These are phyloP conservation scores for Oreohelix idahoensis DNA, from an alignment of 1,140 invertebrate genomes.

Conservation along the genomic window DNA sequence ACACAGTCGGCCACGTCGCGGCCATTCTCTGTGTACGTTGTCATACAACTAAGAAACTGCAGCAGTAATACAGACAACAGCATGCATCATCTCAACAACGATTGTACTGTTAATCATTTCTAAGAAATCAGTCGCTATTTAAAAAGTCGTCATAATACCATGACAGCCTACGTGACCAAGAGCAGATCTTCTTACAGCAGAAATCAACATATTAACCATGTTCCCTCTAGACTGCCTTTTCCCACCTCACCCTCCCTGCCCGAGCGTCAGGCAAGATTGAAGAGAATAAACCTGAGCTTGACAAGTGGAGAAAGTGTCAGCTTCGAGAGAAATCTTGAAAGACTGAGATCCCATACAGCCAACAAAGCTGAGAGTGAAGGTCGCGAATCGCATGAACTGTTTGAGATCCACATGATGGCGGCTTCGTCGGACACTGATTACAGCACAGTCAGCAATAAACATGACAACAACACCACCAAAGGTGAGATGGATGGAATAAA, in stretches of 20 bases:
- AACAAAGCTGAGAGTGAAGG: not conserved
- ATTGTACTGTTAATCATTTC: too few relatives aligned
- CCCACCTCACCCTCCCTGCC: not conserved
- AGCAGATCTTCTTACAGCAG: not conserved
- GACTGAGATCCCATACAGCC: not conserved
- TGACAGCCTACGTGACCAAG: not conserved
- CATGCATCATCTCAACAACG: too few relatives aligned
- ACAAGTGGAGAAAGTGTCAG: not conserved
- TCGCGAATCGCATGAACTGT: not conserved
- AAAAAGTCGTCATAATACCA: too few relatives aligned
- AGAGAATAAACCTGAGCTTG: conserved; percentile 18
- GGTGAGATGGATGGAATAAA: too few relatives aligned
- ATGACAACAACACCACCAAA: not conserved
- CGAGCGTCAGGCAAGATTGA: not conserved
- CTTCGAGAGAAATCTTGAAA: not conserved
- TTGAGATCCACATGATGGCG: not conserved
- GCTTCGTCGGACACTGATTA: not conserved
- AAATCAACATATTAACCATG: not conserved
- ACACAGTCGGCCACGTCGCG: too few relatives aligned
- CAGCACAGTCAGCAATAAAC: not conserved
- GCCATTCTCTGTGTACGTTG: too few relatives aligned
- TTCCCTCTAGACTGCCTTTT: not conserved
- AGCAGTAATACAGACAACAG: too few relatives aligned
- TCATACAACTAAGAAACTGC: too few relatives aligned
- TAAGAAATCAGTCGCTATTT: too few relatives aligned